Conservation (phyloP, 2,888 invertebrate species). For the Thysanoteuthis rhombus region DNA sequence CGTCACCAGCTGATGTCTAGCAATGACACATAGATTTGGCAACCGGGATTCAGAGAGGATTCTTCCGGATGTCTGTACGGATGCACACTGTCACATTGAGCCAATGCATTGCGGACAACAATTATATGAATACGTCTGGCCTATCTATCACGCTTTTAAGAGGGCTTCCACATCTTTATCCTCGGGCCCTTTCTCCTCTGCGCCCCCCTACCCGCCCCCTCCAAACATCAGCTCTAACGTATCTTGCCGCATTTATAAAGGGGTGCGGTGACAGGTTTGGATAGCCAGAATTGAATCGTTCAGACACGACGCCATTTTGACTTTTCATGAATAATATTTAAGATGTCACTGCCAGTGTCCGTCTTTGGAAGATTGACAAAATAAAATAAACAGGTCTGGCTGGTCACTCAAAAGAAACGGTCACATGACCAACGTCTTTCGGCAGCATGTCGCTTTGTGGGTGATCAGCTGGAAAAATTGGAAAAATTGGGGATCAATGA, state of each 20-base stretch:
- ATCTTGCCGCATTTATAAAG: not conserved
- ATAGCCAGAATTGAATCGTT: not conserved
- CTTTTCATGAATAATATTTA: not conserved
- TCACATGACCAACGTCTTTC: too few relatives aligned
- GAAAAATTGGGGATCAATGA: too few relatives aligned
- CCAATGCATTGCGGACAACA: not conserved
- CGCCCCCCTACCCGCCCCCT: too few relatives aligned
- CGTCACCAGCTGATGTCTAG: not conserved
- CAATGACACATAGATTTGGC: not conserved
- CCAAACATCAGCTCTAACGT: not conserved
- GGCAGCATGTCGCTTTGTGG: too few relatives aligned
- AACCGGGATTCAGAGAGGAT: not conserved
- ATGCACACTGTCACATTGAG: not conserved
- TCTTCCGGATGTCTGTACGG: not conserved
- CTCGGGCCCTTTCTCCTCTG: not conserved
- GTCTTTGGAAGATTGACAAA: not conserved
- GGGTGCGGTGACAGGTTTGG: not conserved
- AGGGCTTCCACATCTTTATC: not conserved
- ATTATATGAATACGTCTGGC: not conserved
- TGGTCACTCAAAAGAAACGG: too few relatives aligned
- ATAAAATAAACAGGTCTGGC: too few relatives aligned
- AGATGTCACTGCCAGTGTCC: constrained; percentile 12
- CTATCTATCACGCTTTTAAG: not conserved
- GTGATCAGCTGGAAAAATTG: too few relatives aligned
- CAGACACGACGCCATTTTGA: not conserved